Base-by-base conservation (phyloP, 2,797 vertebrate genomes). In the Halcyon smyrnensis region DNA sequence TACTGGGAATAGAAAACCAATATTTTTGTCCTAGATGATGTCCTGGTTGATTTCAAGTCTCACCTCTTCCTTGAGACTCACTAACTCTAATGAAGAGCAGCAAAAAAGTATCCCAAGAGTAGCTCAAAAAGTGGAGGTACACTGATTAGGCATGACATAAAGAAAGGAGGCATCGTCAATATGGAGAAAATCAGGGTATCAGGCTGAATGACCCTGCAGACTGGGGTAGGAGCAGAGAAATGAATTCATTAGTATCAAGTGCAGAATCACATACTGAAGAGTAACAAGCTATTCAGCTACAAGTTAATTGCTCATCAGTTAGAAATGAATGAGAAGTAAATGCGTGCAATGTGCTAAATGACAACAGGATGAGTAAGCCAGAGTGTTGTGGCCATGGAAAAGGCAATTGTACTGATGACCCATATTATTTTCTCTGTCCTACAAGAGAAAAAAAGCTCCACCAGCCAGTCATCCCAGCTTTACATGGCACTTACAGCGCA, bases 301-400 rank as follows among this genome's bases (percentile, higher is more conserved):
- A 88, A 88, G 76, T 77, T 84, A 95, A 89, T 92, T 89, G 64
- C 45, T 93, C 60, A 85, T 84, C 84, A 87, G 87, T 80, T 85
- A 83, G 68, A 89, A 93, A 80, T 37, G 36, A 74, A 89, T 56
- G 68, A 83, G 34, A 41, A 90, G 18, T 28, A 43, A 79, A 73
- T 82, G 75, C 7, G 0, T 30, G 45, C 0, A 2, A 19, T 43
- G 45, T 20, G 48, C 60, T 93, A 84, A 91, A 76, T 67, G 74
- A 53, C 25, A 79, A 15, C n/a, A 60, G 48, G n/a, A 74, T 87
- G 82, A 87, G 43, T 59, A 59, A 93, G 36, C 12, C 1, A 0
- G 6, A 19, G 20, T 27, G 15, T 19, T 50, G 50, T 63, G n/a
- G 37, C 53, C 17, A 1, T 17, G n/a, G 59, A 76, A 83, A 69